Percentiles rank a stretch among this genome's conserved stretches.
These are phyloP conservation scores for Sebastolobus altivelis DNA, from an alignment of 2,797 vertebrate genomes.

Conservation along the genomic window DNA sequence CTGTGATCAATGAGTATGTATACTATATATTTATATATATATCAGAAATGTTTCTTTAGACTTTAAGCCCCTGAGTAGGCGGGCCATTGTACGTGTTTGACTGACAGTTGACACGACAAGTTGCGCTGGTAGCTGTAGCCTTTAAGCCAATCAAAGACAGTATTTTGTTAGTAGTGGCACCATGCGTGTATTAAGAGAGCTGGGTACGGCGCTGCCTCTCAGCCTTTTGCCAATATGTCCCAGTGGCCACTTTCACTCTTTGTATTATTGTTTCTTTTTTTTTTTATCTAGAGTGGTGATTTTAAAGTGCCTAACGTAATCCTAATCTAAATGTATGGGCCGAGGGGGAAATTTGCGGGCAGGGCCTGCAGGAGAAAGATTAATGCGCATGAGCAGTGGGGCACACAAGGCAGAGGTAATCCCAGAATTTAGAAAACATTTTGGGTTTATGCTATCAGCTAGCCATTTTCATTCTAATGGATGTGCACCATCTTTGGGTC, in stretches of 20 bases:
- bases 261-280: neutral
- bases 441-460: neutral
- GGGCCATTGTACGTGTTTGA: no score
- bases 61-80: no score
- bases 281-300: neutral
- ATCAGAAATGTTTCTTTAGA: no score
- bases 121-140: neutral
- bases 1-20: neutral
- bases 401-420: neutral
- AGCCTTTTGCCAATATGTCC: neutral
- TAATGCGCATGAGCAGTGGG: neutral
- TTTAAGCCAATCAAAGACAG: neutral
- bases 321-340: neutral
- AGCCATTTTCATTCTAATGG: neutral
- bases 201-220: no score
- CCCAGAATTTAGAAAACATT: neutral
- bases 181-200: no score
- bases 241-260: neutral
- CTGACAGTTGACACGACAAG: no score
- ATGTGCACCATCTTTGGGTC: neutral
- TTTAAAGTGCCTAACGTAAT: neutral
- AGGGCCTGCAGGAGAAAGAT: neutral
- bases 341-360: neutral
- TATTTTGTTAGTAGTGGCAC: no score
- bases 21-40: no score